A percentile compares a stretch with the other conserved stretches of the same genome.
Evolutionary conservation across 2,888 invertebrate genomes (phyloP).

Genomic region (Autographa gamma): DNA sequence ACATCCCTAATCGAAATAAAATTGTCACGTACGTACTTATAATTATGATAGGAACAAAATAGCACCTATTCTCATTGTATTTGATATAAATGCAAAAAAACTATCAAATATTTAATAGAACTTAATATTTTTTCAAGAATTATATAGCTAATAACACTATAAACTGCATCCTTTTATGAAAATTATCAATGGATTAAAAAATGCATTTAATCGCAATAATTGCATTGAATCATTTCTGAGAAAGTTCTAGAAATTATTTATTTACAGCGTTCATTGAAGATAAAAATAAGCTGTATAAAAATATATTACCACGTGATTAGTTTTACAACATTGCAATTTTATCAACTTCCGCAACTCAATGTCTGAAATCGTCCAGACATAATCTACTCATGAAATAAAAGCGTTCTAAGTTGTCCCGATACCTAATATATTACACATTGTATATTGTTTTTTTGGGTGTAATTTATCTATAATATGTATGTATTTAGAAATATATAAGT

Average conservation of each 20-base stretch:
- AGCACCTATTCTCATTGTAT: not conserved
- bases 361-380: not conserved
- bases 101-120: too few species aligned
- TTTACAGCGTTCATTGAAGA: not conserved
- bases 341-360: not conserved
- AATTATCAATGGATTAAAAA: too few species aligned
- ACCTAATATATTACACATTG: not conserved
- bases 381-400: not conserved
- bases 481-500: too few species aligned
- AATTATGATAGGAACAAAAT: not conserved
- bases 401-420: not conserved
- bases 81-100: too few species aligned
- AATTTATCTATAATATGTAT: too few species aligned
- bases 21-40: not conserved
- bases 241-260: not conserved
- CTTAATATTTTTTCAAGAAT: too few species aligned
- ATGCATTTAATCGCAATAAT: too few species aligned
- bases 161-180: too few species aligned
- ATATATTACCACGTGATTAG: not conserved
- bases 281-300: not conserved
- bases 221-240: not conserved
- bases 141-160: not conserved
- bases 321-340: not conserved
- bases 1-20: not conserved
- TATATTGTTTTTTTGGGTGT: too few species aligned